Evolutionary conservation across 1,140 invertebrate species (phyloP).

Genomic region (Drosophila ironensis): DNA sequence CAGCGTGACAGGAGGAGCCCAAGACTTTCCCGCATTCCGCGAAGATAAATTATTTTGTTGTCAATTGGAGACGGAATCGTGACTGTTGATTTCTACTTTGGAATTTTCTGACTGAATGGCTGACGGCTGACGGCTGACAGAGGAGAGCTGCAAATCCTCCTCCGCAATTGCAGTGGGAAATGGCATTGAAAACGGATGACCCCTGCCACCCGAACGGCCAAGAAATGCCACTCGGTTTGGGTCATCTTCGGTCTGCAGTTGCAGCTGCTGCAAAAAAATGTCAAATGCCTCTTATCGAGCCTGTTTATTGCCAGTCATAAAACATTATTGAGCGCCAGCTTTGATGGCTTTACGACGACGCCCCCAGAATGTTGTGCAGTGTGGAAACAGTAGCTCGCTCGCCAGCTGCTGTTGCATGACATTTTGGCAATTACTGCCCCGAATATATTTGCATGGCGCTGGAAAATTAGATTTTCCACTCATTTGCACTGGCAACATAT

Average conservation of each 20-base stretch:
- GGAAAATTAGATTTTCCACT: conserved; percentile 75
- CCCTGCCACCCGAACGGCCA: background rate
- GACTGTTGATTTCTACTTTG: conserved; percentile 67
- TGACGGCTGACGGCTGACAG: conserved; percentile 7
- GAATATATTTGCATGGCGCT: conserved; percentile 51
- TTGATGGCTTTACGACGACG: conserved; percentile 19
- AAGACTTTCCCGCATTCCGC: conserved; percentile 52
- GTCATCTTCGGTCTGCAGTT: background rate
- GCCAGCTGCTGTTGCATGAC: conserved; percentile 30
- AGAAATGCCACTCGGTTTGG: conserved; percentile 12
- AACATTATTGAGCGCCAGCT: conserved; percentile 15
- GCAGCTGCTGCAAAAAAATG: conserved; percentile 33
- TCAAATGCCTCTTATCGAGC: conserved; percentile 32
- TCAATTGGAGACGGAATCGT: conserved; percentile 56
- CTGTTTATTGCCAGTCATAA: conserved; percentile 22
- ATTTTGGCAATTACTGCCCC: conserved; percentile 51
- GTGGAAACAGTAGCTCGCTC: conserved; percentile 19
- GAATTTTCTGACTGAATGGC: conserved; percentile 55
- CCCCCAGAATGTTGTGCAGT: conserved; percentile 6
- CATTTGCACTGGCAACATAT: conserved; percentile 67
- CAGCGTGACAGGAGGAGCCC: conserved; percentile 26
- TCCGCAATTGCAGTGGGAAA: conserved; percentile 14
- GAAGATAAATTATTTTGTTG: conserved; percentile 67
- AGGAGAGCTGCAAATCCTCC: conserved; percentile 7
- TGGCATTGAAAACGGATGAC: conserved; percentile 24